Percentiles rank a stretch among this genome's conserved stretches.
Conservation (phyloP, 2,113 vertebrate species). For the Paratilapia polleni region DNA sequence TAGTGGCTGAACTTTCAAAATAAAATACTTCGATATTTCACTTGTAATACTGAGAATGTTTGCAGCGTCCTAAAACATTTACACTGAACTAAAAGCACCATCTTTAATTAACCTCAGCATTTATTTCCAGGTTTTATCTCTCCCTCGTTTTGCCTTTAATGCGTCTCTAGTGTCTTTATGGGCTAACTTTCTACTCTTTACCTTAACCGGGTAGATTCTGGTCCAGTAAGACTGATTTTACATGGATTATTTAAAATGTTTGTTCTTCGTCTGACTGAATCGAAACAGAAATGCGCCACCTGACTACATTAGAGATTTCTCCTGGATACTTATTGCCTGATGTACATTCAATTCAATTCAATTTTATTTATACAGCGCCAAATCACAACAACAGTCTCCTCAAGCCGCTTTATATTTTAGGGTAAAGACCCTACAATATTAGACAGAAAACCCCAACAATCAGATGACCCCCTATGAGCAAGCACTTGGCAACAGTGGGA, state of each 20-base stretch:
- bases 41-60: background rate
- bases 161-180: background rate
- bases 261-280: background rate
- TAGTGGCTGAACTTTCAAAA: too few relatives aligned
- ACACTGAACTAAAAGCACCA: fast-evolving
- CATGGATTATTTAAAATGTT: background rate
- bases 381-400: too few relatives aligned
- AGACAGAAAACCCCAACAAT: too few relatives aligned
- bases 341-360: background rate
- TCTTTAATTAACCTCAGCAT: background rate
- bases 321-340: fast-evolving
- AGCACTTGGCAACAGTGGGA: too few relatives aligned
- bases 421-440: too few relatives aligned
- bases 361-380: too few relatives aligned
- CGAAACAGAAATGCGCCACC: background rate
- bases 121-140: background rate
- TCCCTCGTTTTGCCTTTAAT: background rate
- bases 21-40: background rate
- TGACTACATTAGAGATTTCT: fast-evolving
- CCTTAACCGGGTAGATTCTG: too few relatives aligned
- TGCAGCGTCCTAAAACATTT: background rate
- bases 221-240: too few relatives aligned
- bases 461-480: too few relatives aligned
- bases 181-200: background rate
- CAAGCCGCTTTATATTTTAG: too few relatives aligned